phyloP scores from a whole-genome alignment of 1,140 invertebrate genomes.

The Pseudomyrmex sp. region DNA sequence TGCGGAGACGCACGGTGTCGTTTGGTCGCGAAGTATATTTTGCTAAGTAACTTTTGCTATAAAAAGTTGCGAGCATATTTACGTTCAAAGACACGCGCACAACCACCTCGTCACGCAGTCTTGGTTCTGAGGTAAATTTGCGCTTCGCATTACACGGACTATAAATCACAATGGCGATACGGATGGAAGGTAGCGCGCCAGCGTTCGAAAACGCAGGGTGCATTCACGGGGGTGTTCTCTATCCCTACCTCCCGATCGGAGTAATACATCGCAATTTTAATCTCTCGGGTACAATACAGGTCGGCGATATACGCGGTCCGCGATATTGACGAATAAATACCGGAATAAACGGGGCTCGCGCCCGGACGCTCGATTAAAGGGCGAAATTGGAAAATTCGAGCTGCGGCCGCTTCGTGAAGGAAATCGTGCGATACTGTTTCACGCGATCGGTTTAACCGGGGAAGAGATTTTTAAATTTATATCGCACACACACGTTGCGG shows the following conservation, averaged over 20 bases:
- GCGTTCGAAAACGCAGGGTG: slow-evolving; percentile 37
- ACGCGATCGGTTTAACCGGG: slow-evolving; percentile 29
- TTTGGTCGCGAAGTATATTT: background rate
- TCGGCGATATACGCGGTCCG: slow-evolving; percentile 22
- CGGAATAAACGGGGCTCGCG: slow-evolving; percentile 52
- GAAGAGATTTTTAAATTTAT: slow-evolving; percentile 18
- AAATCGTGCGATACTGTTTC: slow-evolving; percentile 33
- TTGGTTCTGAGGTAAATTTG: slow-evolving; percentile 29
- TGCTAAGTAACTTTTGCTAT: background rate
- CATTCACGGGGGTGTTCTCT: slow-evolving; percentile 28
- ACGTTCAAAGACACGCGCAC: background rate
- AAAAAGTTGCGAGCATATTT: slow-evolving; percentile 20
- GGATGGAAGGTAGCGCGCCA: slow-evolving; percentile 17
- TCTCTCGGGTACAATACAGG: slow-evolving; percentile 53
- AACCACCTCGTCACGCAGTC: background rate
- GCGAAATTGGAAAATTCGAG: slow-evolving; percentile 54
- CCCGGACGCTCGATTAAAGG: slow-evolving; percentile 42
- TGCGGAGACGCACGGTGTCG: too few species aligned
- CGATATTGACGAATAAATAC: slow-evolving; percentile 61
- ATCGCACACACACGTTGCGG: background rate
- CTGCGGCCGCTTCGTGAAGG: slow-evolving; percentile 29
- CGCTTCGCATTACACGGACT: slow-evolving; percentile 48
- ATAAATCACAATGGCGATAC: slow-evolving; percentile 43
- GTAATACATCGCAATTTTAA: slow-evolving; percentile 60
- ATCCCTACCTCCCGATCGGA: slow-evolving; percentile 7